These are phyloP conservation scores for Drosophila sulfurigaster DNA, from an alignment of 1,140 invertebrate species.

Conservation along the genomic window DNA sequence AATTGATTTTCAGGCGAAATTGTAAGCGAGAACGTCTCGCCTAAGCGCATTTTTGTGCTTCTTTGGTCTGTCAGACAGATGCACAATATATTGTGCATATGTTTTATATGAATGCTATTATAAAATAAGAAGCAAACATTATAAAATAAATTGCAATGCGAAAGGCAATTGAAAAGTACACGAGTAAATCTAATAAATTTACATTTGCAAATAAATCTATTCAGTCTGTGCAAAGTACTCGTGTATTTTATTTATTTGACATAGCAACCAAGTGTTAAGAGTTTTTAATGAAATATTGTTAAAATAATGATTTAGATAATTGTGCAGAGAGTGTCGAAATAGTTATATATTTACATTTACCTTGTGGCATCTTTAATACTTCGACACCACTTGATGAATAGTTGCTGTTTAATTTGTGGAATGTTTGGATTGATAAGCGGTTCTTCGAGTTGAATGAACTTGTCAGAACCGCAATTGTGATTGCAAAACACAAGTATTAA, in stretches of 20 bases:
- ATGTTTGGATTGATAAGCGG: not conserved
- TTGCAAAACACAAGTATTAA: not conserved
- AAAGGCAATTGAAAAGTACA: conserved; percentile 8
- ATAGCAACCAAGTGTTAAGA: not conserved
- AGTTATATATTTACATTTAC: not conserved
- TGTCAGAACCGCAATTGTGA: conserved; percentile 5
- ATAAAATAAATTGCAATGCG: conserved; percentile 1
- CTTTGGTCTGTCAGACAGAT: not conserved
- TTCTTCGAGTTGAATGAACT: conserved; percentile 10
- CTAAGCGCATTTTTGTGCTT: not conserved
- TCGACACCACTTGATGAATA: conserved; percentile 5
- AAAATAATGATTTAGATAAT: not conserved
- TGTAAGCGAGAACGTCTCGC: not conserved
- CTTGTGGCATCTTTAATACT: not conserved
- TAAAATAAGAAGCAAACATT: not conserved
- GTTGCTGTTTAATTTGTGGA: conserved; percentile 7
- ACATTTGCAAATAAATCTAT: conserved; percentile 1
- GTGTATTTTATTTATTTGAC: not conserved
- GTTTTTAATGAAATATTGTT: not conserved
- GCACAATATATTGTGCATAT: not conserved
- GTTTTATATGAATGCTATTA: not conserved
- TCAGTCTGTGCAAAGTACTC: too few species aligned
- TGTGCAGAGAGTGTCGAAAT: too few species aligned
- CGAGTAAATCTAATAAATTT: not conserved
- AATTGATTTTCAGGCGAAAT: not conserved